Conservation (phyloP, 2,113 vertebrate genomes). For the Megaceryle torquata region DNA sequence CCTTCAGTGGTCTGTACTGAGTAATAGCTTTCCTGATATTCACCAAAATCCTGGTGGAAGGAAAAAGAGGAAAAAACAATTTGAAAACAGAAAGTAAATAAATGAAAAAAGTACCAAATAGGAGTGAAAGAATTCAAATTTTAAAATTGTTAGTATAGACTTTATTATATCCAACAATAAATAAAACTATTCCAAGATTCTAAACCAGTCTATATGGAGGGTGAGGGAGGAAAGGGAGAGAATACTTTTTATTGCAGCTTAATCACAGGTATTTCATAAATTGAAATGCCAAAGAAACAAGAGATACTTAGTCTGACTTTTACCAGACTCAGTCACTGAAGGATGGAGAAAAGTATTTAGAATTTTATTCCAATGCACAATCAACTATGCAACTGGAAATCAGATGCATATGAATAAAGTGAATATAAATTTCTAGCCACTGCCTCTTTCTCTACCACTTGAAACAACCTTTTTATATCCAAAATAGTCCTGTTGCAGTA, state of each 20-base stretch:
- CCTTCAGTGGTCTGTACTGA: slow-evolving; percentile 98
- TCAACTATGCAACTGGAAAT: not conserved
- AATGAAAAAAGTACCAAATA: not conserved
- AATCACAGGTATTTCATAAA: not conserved
- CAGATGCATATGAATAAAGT: not conserved
- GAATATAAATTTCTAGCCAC: not conserved
- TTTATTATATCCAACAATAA: not conserved
- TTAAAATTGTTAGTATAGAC: not conserved
- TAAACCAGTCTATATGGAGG: not conserved
- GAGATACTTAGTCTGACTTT: not conserved
- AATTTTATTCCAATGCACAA: not conserved
- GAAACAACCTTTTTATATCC: not conserved
- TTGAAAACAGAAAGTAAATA: not conserved
- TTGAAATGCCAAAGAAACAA: not conserved
- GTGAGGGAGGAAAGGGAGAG: not conserved
- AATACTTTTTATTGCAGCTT: not conserved
- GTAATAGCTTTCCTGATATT: slow-evolving; percentile 99
- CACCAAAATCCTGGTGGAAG: slow-evolving; percentile 89
- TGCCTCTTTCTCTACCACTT: not conserved
- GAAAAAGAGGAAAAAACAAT: not conserved
- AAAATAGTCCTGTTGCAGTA: not conserved
- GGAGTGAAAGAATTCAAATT: not conserved
- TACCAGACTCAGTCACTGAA: not conserved
- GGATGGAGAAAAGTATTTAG: not conserved
- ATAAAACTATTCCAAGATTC: not conserved